These are phyloP conservation scores for Hetaerina americana DNA, from an alignment of 1,140 invertebrate species.

Conservation along the genomic window DNA sequence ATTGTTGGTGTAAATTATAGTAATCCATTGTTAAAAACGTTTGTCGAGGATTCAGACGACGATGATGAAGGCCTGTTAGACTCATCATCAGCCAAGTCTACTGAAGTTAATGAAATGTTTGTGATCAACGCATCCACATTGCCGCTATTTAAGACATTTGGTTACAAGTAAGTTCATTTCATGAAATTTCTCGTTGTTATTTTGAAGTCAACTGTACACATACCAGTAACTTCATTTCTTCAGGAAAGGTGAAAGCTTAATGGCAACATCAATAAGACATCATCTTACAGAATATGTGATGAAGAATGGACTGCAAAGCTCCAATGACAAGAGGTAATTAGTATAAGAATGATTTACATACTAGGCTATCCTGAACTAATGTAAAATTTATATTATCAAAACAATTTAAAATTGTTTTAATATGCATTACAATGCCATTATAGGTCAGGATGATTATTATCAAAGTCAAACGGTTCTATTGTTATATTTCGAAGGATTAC, in stretches of 20 bases:
- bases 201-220: conserved; percentile 13
- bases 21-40: conserved; percentile 36
- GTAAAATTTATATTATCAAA: too few species aligned
- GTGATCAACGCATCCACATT: conserved; percentile 51
- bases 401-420: too few species aligned
- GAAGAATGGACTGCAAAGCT: conserved; percentile 47
- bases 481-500: too few species aligned
- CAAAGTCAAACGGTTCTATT: too few species aligned
- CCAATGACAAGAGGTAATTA: conserved; percentile 24
- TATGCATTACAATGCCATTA: too few species aligned
- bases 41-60: conserved; percentile 25
- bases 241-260: conserved; percentile 62
- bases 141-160: conserved; percentile 44
- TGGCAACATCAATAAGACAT: conserved; percentile 49
- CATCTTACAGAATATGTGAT: conserved; percentile 66
- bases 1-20: conserved; percentile 41
- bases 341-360: too few species aligned
- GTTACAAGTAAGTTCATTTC: conserved; percentile 35
- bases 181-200: background rate
- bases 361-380: too few species aligned
- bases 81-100: conserved; percentile 28
- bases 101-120: conserved; percentile 51
- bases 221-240: conserved; percentile 30
- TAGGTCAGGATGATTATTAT: too few species aligned
- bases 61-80: conserved; percentile 20